Evolutionary conservation across 1,140 invertebrate genomes (phyloP).

Genomic region (Tetramorium alpestre): DNA sequence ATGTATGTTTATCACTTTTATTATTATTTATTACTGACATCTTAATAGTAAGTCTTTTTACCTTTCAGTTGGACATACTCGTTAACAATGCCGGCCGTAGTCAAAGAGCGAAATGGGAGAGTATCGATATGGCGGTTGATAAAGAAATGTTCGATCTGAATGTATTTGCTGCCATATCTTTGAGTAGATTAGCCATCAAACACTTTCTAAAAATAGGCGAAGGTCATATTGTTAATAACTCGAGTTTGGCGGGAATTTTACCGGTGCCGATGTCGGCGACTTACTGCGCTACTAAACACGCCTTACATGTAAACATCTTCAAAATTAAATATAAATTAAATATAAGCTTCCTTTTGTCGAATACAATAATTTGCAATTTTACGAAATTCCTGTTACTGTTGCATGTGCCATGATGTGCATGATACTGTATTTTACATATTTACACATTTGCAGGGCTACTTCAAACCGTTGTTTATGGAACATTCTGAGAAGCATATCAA

Average conservation of each 20-base stretch:
- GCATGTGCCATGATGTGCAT: background rate
- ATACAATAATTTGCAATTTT: background rate
- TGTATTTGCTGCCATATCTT: slow-evolving; percentile 91
- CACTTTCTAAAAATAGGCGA: slow-evolving; percentile 87
- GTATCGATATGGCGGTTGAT: slow-evolving; percentile 92
- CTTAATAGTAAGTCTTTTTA: background rate
- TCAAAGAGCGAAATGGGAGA: slow-evolving; percentile 92
- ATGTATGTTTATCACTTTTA: background rate
- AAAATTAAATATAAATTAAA: background rate
- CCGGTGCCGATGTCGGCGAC: slow-evolving; percentile 91
- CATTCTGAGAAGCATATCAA: slow-evolving; percentile 87
- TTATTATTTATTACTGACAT: background rate
- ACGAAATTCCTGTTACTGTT: background rate
- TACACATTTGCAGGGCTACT: slow-evolving; percentile 89
- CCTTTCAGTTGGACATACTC: slow-evolving; percentile 90
- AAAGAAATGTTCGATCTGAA: slow-evolving; percentile 93
- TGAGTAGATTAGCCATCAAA: slow-evolving; percentile 89
- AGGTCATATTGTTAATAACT: slow-evolving; percentile 91
- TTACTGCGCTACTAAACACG: slow-evolving; percentile 93
- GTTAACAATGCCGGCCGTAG: slow-evolving; percentile 94
- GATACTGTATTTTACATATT: slow-evolving; percentile 13
- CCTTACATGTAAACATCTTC: slow-evolving; percentile 89
- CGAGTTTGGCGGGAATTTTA: slow-evolving; percentile 90
- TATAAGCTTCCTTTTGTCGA: background rate
- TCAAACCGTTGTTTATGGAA: slow-evolving; percentile 88